phyloP scores from a whole-genome alignment of 2,113 vertebrate species.

The Alectura lathami region DNA sequence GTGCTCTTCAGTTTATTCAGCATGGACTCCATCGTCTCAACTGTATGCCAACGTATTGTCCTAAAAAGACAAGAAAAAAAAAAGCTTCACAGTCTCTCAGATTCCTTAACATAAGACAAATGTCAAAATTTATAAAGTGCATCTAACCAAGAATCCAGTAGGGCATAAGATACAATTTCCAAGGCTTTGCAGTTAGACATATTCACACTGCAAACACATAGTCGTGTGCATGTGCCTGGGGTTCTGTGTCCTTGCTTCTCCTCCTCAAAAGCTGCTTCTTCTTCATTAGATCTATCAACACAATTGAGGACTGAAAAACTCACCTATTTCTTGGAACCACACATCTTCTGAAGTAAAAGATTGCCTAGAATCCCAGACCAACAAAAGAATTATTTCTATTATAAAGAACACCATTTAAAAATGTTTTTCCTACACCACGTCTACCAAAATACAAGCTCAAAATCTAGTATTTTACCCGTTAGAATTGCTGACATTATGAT shows the following conservation, averaged over 20 bases:
- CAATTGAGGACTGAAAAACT: neutral
- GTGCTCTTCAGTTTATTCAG: constrained; percentile 97
- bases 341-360: neutral
- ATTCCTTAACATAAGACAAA: neutral
- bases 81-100: neutral
- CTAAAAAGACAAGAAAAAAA: constrained; percentile 39
- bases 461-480: neutral
- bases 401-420: neutral
- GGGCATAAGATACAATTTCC: neutral
- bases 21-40: constrained; percentile 94
- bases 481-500: neutral
- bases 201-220: neutral
- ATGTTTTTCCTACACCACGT: neutral
- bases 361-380: neutral
- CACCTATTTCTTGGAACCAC: neutral
- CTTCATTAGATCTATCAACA: neutral
- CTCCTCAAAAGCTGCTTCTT: neutral
- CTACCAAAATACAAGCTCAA: neutral
- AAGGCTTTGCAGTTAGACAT: neutral
- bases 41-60: neutral
- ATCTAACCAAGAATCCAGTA: neutral
- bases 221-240: neutral
- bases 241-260: neutral
- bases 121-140: neutral
- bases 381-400: neutral